Base-by-base conservation (phyloP, 2,888 invertebrate species). In the Arge pagana region DNA sequence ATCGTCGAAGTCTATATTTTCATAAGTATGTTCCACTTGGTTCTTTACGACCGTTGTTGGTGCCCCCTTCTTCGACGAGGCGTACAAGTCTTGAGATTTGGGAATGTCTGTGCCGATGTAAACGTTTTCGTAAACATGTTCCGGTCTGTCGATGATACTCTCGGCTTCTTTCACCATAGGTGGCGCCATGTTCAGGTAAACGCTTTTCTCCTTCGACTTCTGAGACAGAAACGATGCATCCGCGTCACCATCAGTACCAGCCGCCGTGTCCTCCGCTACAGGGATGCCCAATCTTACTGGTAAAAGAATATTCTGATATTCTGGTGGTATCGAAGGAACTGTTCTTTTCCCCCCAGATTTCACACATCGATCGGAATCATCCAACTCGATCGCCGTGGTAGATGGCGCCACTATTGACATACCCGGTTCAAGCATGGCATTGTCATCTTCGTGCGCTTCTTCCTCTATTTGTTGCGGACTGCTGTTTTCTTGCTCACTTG, bases 41-140 rank as follows among this genome's bases (percentile, higher is more conserved):
- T 42, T 26, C 31, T 52, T 57, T 15, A 54, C n/a, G 16, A 58
- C 55, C 10, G 48, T 30, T 6, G 54, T 28, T 40, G 40, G 52
- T 15, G 33, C 59, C 16, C 11, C 28, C 55, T 54, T 55, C 33
- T 55, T 58, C 4, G 50, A 19, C 3, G 53, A 19, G 4, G 42
- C n/a, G 21, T 54, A 54, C 30, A 56, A 53, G 24, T 64, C 59
- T 24, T 56, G 58, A 30, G 58, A 48, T 18, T 59, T 65, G 7
- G 62, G 62, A 50, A 62, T 60, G 49, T 67, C 65, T n/a, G 60
- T 59, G 7, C 62, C 66, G 36, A 69, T 62, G 33, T 64, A 61
- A 10, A 70, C 64, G 56, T 71, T 70, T 53, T 71, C 69, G 50
- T 71, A 70, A 10, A 66, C 65, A 53, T 65, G 66, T 15, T 65